Percentiles rank a stretch among this genome's conserved stretches.
phyloP scores from a whole-genome alignment of 2,888 invertebrate species.

The Drosophila helvetica region DNA sequence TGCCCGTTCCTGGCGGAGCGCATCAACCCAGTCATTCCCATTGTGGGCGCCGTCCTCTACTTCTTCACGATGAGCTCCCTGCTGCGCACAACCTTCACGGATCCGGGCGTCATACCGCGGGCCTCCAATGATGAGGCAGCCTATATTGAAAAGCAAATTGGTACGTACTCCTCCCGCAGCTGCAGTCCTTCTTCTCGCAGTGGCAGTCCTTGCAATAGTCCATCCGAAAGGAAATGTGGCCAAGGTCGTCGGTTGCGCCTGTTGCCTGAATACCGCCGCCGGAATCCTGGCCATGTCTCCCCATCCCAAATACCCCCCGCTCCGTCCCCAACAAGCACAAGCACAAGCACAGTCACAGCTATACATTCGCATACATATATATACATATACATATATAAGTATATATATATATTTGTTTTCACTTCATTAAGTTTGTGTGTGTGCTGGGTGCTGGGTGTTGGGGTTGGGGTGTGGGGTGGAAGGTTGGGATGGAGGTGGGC shows the following conservation, averaged over 20 bases:
- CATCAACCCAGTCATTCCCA: constrained; percentile 96
- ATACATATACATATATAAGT: too few species aligned
- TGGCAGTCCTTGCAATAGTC: constrained; percentile 39
- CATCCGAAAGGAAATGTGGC: constrained; percentile 55
- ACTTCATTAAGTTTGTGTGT: constrained; percentile 72
- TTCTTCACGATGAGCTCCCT: constrained; percentile 96
- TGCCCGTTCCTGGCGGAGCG: constrained; percentile 95
- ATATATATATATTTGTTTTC: constrained; percentile 70
- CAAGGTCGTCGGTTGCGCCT: constrained; percentile 73
- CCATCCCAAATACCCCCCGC: constrained; percentile 25
- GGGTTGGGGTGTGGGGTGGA: background rate
- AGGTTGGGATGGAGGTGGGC: background rate
- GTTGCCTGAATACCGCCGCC: constrained; percentile 60
- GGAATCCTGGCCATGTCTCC: background rate
- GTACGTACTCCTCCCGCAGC: constrained; percentile 84
- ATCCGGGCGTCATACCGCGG: constrained; percentile 96
- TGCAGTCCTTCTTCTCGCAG: background rate
- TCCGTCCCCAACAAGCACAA: constrained; percentile 21
- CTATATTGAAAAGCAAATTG: constrained; percentile 95
- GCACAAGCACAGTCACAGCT: constrained; percentile 22
- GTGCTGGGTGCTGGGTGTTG: constrained; percentile 22
- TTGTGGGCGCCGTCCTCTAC: constrained; percentile 94
- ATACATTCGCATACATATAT: constrained; percentile 11
- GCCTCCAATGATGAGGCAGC: constrained; percentile 95
- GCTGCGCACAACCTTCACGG: constrained; percentile 95